Evolutionary conservation across 2,888 invertebrate genomes (phyloP).

Genomic region (Hyles lineata): DNA sequence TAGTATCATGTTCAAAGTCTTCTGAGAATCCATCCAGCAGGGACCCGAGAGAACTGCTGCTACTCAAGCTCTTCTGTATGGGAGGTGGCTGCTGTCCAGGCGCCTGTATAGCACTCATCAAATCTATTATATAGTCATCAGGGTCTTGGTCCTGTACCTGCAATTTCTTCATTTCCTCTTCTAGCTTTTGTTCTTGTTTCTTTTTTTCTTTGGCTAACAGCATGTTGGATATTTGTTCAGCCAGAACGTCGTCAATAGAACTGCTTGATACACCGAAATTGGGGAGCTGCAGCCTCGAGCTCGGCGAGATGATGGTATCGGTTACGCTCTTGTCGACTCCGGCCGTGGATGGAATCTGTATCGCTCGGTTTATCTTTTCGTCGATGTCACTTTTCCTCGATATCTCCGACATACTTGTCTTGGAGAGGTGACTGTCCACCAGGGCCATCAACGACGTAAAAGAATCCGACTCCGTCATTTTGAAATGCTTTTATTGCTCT

Average conservation of each 20-base stretch:
- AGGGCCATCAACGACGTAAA: slow-evolving; percentile 70
- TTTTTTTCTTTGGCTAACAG: slow-evolving; percentile 67
- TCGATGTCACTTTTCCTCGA: slow-evolving; percentile 44
- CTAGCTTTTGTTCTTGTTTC: slow-evolving; percentile 57
- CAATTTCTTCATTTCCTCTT: slow-evolving; percentile 53
- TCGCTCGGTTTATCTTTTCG: slow-evolving; percentile 40
- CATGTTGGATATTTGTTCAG: slow-evolving; percentile 73
- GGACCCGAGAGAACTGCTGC: slow-evolving; percentile 64
- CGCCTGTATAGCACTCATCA: slow-evolving; percentile 63
- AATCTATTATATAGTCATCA: slow-evolving; percentile 64
- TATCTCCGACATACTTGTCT: slow-evolving; percentile 57
- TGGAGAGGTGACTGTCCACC: slow-evolving; percentile 74
- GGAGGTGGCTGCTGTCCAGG: slow-evolving; percentile 40
- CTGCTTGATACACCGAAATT: slow-evolving; percentile 54
- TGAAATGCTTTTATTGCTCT: slow-evolving; percentile 32
- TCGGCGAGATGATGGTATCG: slow-evolving; percentile 55
- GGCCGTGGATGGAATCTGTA: slow-evolving; percentile 37
- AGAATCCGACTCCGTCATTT: slow-evolving; percentile 67
- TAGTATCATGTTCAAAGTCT: slow-evolving; percentile 33
- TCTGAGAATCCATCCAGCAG: slow-evolving; percentile 49
- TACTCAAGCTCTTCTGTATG: slow-evolving; percentile 48
- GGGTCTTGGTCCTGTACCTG: slow-evolving; percentile 51
- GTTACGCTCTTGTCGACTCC: slow-evolving; percentile 46
- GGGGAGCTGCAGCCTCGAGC: slow-evolving; percentile 59
- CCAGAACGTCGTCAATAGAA: slow-evolving; percentile 60